Evolutionary conservation across 2,797 vertebrate genomes (phyloP).

Genomic region (Phataginus tricuspis): DNA sequence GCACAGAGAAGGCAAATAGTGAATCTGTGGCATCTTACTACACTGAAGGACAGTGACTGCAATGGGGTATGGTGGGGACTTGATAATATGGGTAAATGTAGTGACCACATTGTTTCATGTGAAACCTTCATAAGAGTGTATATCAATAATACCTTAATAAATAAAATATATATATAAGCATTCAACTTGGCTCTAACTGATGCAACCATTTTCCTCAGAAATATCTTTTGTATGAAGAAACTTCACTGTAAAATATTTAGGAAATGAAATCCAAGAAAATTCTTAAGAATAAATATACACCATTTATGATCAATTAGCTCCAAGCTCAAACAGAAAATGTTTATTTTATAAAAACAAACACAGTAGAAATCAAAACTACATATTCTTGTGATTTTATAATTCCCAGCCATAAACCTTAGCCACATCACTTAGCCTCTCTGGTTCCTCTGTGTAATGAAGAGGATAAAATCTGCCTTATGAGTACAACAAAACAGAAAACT

Average conservation of each 20-base stretch:
- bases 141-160: no score
- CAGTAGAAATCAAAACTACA: background rate
- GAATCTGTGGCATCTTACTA: no score
- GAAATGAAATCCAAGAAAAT: conserved; percentile 21
- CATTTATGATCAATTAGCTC: background rate
- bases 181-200: background rate
- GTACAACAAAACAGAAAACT: background rate
- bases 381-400: background rate
- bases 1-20: no score
- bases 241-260: background rate
- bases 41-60: no score
- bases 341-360: conserved; percentile 55
- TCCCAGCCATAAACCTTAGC: background rate
- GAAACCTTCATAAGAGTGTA: no score
- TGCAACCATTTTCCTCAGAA: background rate
- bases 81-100: no score
- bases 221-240: background rate
- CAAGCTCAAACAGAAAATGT: conserved; percentile 14
- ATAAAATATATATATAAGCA: background rate
- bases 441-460: background rate
- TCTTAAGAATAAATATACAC: background rate
- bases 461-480: background rate
- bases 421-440: background rate
- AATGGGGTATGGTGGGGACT: no score
- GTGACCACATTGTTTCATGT: no score